These are phyloP conservation scores for Pararge aegeria DNA, from an alignment of 1,140 invertebrate genomes.

Conservation along the genomic window DNA sequence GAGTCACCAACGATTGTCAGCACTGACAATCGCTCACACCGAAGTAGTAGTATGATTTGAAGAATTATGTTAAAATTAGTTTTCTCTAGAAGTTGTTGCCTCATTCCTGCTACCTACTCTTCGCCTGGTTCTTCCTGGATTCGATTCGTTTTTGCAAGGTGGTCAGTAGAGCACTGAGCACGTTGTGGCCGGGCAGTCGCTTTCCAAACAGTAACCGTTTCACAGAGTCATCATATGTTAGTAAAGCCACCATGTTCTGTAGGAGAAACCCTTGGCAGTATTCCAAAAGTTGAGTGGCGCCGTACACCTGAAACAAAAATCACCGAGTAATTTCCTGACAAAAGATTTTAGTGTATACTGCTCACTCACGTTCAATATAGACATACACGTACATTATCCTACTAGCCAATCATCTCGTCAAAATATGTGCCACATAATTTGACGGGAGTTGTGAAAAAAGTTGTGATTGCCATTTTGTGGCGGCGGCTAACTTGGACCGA, in stretches of 20 bases:
- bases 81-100: background rate
- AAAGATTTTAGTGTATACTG: too few species aligned
- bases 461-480: too few species aligned
- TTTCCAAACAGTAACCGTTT: conserved; percentile 93
- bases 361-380: too few species aligned
- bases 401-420: too few species aligned
- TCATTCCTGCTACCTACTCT: conserved; percentile 53
- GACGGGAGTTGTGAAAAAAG: too few species aligned
- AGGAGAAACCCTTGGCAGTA: conserved; percentile 95
- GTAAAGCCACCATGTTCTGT: conserved; percentile 95
- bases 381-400: too few species aligned
- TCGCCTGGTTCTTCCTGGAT: conserved; percentile 74
- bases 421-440: too few species aligned
- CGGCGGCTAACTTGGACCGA: too few species aligned
- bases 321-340: too few species aligned
- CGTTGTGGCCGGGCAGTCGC: conserved; percentile 93
- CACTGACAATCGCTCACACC: too few species aligned
- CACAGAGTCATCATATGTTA: conserved; percentile 94
- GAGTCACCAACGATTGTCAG: too few species aligned
- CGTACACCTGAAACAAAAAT: conserved; percentile 92
- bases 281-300: conserved; percentile 90
- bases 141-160: conserved; percentile 91
- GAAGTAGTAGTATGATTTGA: too few species aligned
- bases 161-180: conserved; percentile 88
- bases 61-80: background rate